Evolutionary conservation across 2,113 vertebrate genomes (phyloP), one percentile per base, ranked within the genome.

Genomic region (Maccullochella peelii): DNA sequence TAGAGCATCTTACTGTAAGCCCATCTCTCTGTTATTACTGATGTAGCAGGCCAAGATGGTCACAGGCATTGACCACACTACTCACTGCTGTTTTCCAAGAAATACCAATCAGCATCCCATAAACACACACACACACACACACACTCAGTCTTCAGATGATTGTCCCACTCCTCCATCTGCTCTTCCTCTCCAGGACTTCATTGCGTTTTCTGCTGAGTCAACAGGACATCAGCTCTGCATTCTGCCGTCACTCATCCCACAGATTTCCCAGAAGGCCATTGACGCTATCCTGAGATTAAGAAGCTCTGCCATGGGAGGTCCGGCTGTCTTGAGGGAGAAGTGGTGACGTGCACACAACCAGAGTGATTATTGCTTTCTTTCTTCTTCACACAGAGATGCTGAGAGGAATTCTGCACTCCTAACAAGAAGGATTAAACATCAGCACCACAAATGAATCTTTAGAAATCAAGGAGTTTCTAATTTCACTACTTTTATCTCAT

Each of bases 241-340:
- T 55, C 70, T 27, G 58, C 57, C 57, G 2, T 57, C 40, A 12
- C 57, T 74, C 52, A 14, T 54, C 63, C 50, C 4, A 58, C 52
- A 85, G 78, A 89, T 92, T 89, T 90, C 87, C 91, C 91, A 90
- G 87, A 86, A 83, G 91, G 80, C 89, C 83, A 5, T 78, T 57
- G 67, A 61, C 73, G 67, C 63, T 0, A 73, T 65, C 67, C 69
- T 54, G 79, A 86, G 84, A 86, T 91, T 63, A 83, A 83, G 44
- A 76, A 74, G 69, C 72, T 63, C 33, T 16, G 72, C 49, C 55
- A 16, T 9, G 54, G 52, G 77, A 54, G 62, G 33, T 30, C 15
- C 2, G 8, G 36, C 47, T 12, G 21, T 44, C 58, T 52, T 30
- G 2, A 27, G 23, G 52, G 62, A 65, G 42, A 8, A 40, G 72